phyloP scores from a whole-genome alignment of 1,140 invertebrate species.

The Cylas formicarius region DNA sequence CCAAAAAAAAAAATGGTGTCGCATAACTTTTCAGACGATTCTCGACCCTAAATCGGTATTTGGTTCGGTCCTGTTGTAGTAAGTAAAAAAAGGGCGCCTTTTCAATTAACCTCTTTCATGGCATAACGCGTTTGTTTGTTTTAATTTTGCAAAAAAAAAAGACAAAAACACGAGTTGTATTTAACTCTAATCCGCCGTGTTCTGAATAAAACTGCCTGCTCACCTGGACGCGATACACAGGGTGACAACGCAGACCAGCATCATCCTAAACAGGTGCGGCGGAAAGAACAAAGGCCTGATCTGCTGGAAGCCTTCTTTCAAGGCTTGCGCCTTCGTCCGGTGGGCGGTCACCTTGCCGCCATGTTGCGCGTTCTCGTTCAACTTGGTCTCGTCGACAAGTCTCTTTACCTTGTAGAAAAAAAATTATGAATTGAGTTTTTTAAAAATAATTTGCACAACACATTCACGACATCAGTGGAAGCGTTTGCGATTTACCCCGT shows the following conservation, averaged over 20 bases:
- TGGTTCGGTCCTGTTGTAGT: too few species aligned
- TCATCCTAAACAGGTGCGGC: conserved; percentile 12
- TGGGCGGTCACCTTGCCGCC: conserved; percentile 8
- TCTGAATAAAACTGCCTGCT: background rate
- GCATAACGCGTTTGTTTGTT: too few species aligned
- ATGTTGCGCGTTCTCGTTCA: background rate
- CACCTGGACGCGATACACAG: conserved; percentile 17
- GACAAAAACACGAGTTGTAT: too few species aligned
- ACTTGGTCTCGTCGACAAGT: conserved; percentile 19
- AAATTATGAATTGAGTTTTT: background rate
- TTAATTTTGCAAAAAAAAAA: too few species aligned
- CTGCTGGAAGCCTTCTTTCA: conserved; percentile 20
- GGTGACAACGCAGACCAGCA: conserved; percentile 11
- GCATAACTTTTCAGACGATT: too few species aligned
- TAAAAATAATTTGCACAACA: too few species aligned
- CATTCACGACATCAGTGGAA: too few species aligned
- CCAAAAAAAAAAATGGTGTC: too few species aligned
- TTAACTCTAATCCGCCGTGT: background rate
- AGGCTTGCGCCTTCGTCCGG: conserved; percentile 13
- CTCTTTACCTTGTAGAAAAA: conserved; percentile 16
- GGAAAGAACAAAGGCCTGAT: conserved; percentile 15
- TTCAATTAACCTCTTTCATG: too few species aligned
- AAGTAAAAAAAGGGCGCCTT: too few species aligned
- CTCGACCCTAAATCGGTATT: too few species aligned
- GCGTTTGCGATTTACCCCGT: too few species aligned